These are phyloP conservation scores for silkworm (Bombyx mori) DNA, from an alignment of 1,140 invertebrate species.

Conservation along the genomic window ASM3026992v2 NC_085117.1:13101501-13102000, in stretches of 20 bases:
- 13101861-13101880: too few relatives aligned
- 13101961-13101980: too few relatives aligned
- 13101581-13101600: constrained; percentile 24
- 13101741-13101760: constrained; percentile 35
- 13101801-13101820: too few relatives aligned
- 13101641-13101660: constrained; percentile 53
- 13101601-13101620: constrained; percentile 28
- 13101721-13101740: constrained; percentile 32
- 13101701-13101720: constrained; percentile 42
- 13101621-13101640: constrained; percentile 45
- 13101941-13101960: too few relatives aligned
- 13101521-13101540: constrained; percentile 24
- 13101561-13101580: constrained; percentile 36
- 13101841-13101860: too few relatives aligned
- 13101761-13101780: constrained; percentile 26
- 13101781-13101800: constrained; percentile 39
- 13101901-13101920: too few relatives aligned
- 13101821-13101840: too few relatives aligned
- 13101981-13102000: too few relatives aligned
- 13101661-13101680: constrained; percentile 32
- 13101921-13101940: too few relatives aligned
- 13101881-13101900: too few relatives aligned
- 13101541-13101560: constrained; percentile 43
- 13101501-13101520: too few relatives aligned
- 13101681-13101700: constrained; percentile 36